A percentile compares a stretch with the other conserved stretches of the same genome.
phyloP scores from a whole-genome alignment of 2,113 vertebrate species.

The Rana temporaria region DNA sequence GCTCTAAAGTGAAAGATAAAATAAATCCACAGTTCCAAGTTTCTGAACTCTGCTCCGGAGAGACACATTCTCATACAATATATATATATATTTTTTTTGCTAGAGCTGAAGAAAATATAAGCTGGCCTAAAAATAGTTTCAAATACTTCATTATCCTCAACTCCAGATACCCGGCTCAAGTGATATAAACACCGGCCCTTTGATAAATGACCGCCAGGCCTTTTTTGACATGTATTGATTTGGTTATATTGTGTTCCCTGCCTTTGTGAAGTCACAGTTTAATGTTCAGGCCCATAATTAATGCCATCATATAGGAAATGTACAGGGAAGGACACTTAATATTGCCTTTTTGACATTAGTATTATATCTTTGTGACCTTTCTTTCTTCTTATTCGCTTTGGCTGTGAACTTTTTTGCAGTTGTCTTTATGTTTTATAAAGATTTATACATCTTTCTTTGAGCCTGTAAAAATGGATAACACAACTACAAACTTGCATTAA shows the following conservation, averaged over 20 bases:
- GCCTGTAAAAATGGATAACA: no score
- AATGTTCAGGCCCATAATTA: conserved; percentile 44
- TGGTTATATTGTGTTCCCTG: conserved; percentile 45
- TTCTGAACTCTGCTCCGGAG: no score
- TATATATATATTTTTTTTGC: no score
- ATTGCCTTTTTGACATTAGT: conserved; percentile 1
- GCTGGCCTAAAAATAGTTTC: conserved; percentile 14
- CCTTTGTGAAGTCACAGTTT: conserved; percentile 43
- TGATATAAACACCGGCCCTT: neutral
- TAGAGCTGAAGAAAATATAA: neutral
- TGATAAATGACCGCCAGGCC: conserved; percentile 32
- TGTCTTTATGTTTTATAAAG: neutral
- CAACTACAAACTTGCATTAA: no score
- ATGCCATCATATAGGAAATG: conserved; percentile 24
- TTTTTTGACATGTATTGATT: conserved; percentile 49
- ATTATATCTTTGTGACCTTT: conserved; percentile 29
- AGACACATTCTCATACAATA: no score
- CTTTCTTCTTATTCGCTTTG: neutral
- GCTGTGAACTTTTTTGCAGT: neutral
- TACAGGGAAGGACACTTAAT: conserved; percentile 15
- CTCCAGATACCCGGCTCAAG: neutral
- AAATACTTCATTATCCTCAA: conserved; percentile 42
- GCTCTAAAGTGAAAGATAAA: no score
- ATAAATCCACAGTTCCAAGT: no score
- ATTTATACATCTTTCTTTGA: no score